Conservation (phyloP, 1,140 invertebrate genomes). For the Latrodectus geometricus region DNA sequence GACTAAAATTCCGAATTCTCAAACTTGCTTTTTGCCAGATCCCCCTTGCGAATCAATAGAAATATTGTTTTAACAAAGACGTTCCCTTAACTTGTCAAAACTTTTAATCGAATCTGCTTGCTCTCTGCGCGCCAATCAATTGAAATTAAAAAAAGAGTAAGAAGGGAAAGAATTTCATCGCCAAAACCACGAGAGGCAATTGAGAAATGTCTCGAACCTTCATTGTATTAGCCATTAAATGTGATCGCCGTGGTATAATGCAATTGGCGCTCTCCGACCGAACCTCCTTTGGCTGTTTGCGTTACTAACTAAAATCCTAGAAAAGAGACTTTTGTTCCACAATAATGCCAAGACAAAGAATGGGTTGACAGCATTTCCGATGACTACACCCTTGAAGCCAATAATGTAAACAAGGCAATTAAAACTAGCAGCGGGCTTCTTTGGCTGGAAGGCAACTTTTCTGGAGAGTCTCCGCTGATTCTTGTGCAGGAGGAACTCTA, state of each 20-base stretch:
- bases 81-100: background rate
- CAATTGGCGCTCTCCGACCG: constrained; percentile 29
- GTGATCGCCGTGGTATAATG: constrained; percentile 46
- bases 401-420: constrained; percentile 62
- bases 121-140: background rate
- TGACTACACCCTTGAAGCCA: constrained; percentile 45
- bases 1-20: too few species aligned
- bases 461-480: background rate
- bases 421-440: constrained; percentile 38
- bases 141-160: background rate
- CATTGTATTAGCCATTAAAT: constrained; percentile 49
- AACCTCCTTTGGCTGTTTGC: constrained; percentile 54
- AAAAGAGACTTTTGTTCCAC: constrained; percentile 55
- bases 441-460: constrained; percentile 49
- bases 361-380: constrained; percentile 29
- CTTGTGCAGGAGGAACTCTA: background rate
- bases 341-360: constrained; percentile 57
- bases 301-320: constrained; percentile 58
- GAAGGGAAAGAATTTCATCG: background rate
- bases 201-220: constrained; percentile 17
- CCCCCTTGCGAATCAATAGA: too few species aligned
- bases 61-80: too few species aligned
- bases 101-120: constrained; percentile 46
- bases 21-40: too few species aligned
- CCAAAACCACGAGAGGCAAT: background rate